Evolutionary conservation across 2,888 invertebrate species (phyloP), one percentile per base, ranked within the genome.

Genomic region (Physocephala rufipes): DNA sequence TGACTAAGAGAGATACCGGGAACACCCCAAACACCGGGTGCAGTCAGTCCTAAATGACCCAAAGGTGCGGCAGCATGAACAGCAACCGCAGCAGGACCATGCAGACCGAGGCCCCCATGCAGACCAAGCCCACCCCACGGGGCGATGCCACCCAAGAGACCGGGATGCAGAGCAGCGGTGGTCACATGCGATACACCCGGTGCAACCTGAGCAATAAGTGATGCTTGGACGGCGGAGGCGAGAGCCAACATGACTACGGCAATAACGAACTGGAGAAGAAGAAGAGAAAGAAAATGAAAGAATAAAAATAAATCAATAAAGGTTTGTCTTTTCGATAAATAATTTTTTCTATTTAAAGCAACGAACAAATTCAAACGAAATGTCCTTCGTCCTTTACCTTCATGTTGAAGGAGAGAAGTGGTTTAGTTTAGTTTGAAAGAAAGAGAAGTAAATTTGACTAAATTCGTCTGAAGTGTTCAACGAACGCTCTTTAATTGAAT

Each of bases 1-100:
- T 83, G 83, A 24, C 80, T 79, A 12, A 84, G 79, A 47, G 79
- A 79, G 75, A 87, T 78, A 84, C 87, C 85, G 80, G 85, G 76
- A 83, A 87, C 28, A 80, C 87, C 21, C 85, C 85, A 66, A 82
- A 86, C 79, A 74, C 28, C 59, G 9, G 59, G 59, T 67, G 73
- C 82, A 70, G 28, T 19, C 76, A 73, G 45, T 74, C 71, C 62
- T 59, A 67, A 65, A 55, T 76, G 75, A 21, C 69, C 79, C 79
- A 80, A 82, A 66, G 75, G 58, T 36, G 36, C 36, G 9, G 36
- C 36, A 9, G 36, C 36, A 9, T 36, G 36, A 36, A 36, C 36
- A n/a, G 53, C 59, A 3, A 15, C 28, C 9, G 28, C 58, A 71
- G 74, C 67, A 76, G 76, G 72, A 28, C 30, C 67, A 55, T n/a